Base-by-base conservation (phyloP, 2,113 vertebrate genomes). In the Ptilorrhoa leucosticta region DNA sequence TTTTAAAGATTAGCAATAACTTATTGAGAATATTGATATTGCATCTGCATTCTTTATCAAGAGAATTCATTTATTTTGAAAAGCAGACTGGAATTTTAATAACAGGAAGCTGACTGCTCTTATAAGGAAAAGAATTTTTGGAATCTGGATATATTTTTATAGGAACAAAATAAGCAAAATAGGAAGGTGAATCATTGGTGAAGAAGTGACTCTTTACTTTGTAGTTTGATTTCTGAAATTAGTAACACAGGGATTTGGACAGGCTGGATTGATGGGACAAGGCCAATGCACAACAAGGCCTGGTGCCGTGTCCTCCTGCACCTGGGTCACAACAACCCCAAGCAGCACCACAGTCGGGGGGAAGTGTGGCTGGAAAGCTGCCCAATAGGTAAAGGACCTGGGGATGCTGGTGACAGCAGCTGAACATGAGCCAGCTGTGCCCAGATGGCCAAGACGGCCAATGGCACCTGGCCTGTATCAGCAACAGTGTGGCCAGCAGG, bases 281-380 rank as follows among this genome's bases (percentile, higher is more conserved):
- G 15, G 12, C 26, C 37, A 28, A 0, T 37, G 10, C n/a, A 44
- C 19, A 51, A 11, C 22, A 28, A 72, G 44, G 19, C 7, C 1
- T 11, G 4, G 13, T 51, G 22, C 23, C 0, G 0, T 22, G 19
- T 44, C 15, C 5, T 44, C 15, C 5, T 20, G 51, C 8, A 4
- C 4, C 33, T 44, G 6, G 19, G 19, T 23, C 27, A 20, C 33
- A 57, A 4, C 14, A 57, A 31, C 18, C 15, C 19, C 60, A 65
- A 6, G 33, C 37, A 58, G 19, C 3, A 2, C 27, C 10, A 23
- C 37, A 50, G 37, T 8, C 9, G 50, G 37, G 12, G 6, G 6
- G 4, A 6, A 51, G 44, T 44, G 27, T 24, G 10, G 2, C 27
- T 73, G 44, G 10, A 50, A 72, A 72, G 18, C 27, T 42, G 42